Percentiles rank a stretch among this genome's conserved stretches.
These are phyloP conservation scores for Belgica antarctica DNA, from an alignment of 2,888 invertebrate species.

Conservation along the genomic window DNA sequence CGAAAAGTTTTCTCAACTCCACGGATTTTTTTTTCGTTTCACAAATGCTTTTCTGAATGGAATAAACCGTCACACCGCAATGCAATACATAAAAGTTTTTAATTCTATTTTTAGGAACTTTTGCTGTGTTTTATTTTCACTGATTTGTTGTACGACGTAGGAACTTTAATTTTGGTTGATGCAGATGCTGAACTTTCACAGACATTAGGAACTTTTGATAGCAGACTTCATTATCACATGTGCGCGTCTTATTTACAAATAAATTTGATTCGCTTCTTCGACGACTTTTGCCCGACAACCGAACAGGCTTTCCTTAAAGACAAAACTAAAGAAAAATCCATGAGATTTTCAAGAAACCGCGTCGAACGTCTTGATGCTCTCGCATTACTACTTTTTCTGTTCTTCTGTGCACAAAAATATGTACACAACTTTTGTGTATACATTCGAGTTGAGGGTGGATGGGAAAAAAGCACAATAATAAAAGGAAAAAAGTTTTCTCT, in stretches of 20 bases:
- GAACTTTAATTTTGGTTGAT: conserved; percentile 30
- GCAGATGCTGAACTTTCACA: not conserved
- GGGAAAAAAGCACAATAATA: conserved; percentile 34
- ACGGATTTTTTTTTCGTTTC: not conserved
- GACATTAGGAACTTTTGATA: conserved; percentile 21
- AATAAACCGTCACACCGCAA: conserved; percentile 3
- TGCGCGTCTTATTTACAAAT: not conserved
- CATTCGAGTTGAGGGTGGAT: conserved; percentile 15
- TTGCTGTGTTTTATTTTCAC: too few relatives aligned
- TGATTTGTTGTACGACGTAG: conserved; percentile 10
- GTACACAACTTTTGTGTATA: conserved; percentile 32
- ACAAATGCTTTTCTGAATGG: not conserved
- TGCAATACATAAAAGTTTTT: not conserved
- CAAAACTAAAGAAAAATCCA: not conserved
- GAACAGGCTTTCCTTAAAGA: not conserved
- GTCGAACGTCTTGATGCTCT: conserved; percentile 38
- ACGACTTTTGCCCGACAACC: not conserved
- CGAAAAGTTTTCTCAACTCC: not conserved
- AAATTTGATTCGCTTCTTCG: not conserved
- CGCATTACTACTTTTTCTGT: conserved; percentile 40
- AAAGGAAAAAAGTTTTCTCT: conserved; percentile 31
- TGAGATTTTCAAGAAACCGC: conserved; percentile 19
- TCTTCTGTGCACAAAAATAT: conserved; percentile 29
- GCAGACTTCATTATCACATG: conserved; percentile 9
- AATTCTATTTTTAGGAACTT: conserved; percentile 37